A percentile compares a stretch with the other conserved stretches of the same genome.
Evolutionary conservation across 2,797 vertebrate species (phyloP).

Genomic region (Sebastes nivosus): DNA sequence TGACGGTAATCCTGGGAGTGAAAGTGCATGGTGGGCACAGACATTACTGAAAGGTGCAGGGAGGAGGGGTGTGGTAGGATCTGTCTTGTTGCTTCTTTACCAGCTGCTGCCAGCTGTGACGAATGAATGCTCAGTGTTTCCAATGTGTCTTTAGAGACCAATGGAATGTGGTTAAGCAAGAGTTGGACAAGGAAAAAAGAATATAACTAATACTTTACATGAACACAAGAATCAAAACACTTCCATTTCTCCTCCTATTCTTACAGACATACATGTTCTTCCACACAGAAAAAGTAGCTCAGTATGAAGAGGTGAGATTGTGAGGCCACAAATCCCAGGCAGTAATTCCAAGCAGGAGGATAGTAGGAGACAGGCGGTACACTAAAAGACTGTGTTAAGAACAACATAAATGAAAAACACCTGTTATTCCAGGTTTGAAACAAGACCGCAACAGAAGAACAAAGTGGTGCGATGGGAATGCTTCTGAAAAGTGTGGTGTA

Average conservation of each 20-base stretch:
- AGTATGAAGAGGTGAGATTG: slow-evolving; percentile 22
- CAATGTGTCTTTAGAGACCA: background rate
- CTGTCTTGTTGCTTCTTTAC: slow-evolving; percentile 9
- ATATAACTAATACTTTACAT: background rate
- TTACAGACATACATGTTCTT: background rate
- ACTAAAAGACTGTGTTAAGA: slow-evolving; percentile 54
- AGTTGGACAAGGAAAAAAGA: background rate
- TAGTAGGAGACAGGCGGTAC: slow-evolving; percentile 45
- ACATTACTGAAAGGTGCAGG: slow-evolving; percentile 23
- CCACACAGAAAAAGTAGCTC: background rate
- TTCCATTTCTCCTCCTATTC: background rate
- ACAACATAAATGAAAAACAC: slow-evolving; percentile 71
- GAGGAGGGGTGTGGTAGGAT: background rate
- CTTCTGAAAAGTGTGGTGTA: slow-evolving; percentile 51
- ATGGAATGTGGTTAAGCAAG: background rate
- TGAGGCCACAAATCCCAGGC: slow-evolving; percentile 28
- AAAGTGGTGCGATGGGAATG: slow-evolving; percentile 52
- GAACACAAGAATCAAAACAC: background rate
- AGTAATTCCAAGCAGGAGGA: slow-evolving; percentile 46
- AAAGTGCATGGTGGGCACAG: slow-evolving; percentile 25
- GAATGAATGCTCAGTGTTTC: slow-evolving; percentile 7
- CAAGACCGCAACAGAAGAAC: slow-evolving; percentile 55
- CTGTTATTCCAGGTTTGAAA: slow-evolving; percentile 74
- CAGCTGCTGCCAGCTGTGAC: slow-evolving; percentile 21
- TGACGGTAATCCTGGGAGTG: slow-evolving; percentile 44